These are phyloP conservation scores for Pseudoips prasinana DNA, from an alignment of 2,888 invertebrate genomes.

Conservation along the genomic window DNA sequence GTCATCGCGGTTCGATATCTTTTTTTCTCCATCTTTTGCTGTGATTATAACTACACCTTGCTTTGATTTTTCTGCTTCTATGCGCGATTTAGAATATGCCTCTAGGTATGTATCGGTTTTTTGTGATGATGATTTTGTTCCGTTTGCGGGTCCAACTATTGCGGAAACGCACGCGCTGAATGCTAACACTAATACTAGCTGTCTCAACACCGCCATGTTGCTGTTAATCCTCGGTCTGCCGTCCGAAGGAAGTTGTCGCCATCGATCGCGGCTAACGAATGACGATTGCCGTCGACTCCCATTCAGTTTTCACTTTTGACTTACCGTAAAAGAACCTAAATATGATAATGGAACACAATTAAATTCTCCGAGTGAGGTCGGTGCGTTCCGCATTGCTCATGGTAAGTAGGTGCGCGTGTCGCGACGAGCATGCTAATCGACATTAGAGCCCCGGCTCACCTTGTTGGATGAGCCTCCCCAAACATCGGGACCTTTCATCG, in stretches of 20 bases:
- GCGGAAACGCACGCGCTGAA: constrained; percentile 57
- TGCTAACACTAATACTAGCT: constrained; percentile 47
- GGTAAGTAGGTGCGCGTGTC: constrained; percentile 66
- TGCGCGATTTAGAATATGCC: constrained; percentile 82
- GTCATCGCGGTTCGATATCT: constrained; percentile 72
- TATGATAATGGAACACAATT: constrained; percentile 82
- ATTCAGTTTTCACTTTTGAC: constrained; percentile 81
- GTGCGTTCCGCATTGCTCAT: constrained; percentile 77
- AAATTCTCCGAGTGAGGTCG: constrained; percentile 76
- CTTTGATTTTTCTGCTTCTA: constrained; percentile 70
- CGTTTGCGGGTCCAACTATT: constrained; percentile 66
- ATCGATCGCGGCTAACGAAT: constrained; percentile 76
- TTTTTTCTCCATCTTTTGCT: constrained; percentile 73
- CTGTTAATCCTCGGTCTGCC: constrained; percentile 48
- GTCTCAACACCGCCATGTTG: constrained; percentile 54
- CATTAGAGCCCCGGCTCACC: constrained; percentile 44
- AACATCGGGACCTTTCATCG: constrained; percentile 62
- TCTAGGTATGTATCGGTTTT: constrained; percentile 84
- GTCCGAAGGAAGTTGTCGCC: constrained; percentile 67
- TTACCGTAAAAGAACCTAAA: constrained; percentile 81
- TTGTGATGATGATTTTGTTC: constrained; percentile 48
- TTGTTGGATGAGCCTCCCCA: constrained; percentile 62
- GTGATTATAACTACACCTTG: constrained; percentile 71
- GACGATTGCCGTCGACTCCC: constrained; percentile 61
- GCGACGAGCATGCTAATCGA: constrained; percentile 68